These are phyloP conservation scores for Atherinosoma microstoma DNA, from an alignment of 2,797 vertebrate species.

Conservation along the genomic window DNA sequence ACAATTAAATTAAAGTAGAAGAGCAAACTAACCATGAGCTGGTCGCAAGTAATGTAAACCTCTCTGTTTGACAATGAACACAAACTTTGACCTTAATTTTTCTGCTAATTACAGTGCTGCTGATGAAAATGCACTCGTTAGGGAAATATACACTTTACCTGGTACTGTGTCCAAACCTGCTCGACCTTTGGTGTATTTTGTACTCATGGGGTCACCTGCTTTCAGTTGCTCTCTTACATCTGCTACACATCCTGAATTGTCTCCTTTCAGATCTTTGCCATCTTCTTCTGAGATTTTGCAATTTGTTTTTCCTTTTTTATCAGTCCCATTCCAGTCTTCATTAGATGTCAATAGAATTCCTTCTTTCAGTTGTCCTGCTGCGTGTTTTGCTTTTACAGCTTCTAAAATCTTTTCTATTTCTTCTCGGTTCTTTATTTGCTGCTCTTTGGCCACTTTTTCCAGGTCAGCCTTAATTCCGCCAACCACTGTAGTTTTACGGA, in stretches of 20 bases:
- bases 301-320: slow-evolving; percentile 7
- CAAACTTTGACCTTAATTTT: background rate
- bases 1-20: too few relatives aligned
- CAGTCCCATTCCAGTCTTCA: slow-evolving; percentile 7
- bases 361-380: slow-evolving; percentile 34
- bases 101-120: slow-evolving; percentile 12
- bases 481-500: slow-evolving; percentile 60
- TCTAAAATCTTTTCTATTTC: slow-evolving; percentile 64
- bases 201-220: slow-evolving; percentile 2
- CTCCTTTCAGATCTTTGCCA: background rate
- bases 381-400: slow-evolving; percentile 36
- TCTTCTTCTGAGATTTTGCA: slow-evolving; percentile 14
- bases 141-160: slow-evolving; percentile 57
- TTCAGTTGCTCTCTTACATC: slow-evolving; percentile 4
- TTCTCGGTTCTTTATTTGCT: slow-evolving; percentile 66
- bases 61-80: slow-evolving; percentile 1
- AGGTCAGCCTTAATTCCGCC: slow-evolving; percentile 55
- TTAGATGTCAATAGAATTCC: background rate
- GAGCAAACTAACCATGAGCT: too few relatives aligned
- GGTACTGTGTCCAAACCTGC: slow-evolving; percentile 43
- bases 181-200: slow-evolving; percentile 24
- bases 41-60: background rate
- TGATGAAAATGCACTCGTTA: slow-evolving; percentile 22
- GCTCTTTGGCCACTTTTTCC: slow-evolving; percentile 72
- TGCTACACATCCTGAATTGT: background rate